Base-by-base conservation (phyloP, 2,113 vertebrate species). In the Actenoides hombroni region DNA sequence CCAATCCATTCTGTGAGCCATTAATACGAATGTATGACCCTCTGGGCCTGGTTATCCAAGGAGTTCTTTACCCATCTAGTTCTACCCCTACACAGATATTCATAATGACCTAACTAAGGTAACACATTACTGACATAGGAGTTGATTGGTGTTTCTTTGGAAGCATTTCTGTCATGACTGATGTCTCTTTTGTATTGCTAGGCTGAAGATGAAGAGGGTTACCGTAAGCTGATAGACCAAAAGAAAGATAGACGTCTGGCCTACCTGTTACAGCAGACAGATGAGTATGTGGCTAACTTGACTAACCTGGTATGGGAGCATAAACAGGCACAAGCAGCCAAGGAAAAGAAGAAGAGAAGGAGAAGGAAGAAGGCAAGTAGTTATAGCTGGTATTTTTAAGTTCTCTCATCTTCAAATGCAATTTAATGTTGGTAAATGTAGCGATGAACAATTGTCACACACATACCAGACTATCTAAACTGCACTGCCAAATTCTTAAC, bases 191-290 rank as follows among this genome's bases (percentile, higher is more conserved):
- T 69, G 17, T 86, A n/a, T 91, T 61, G 19, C 37, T 92, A 99
- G 99, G 99, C 99, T 46, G 99, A 99, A 97, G 99, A 99, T 95
- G 99, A 99, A 96, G 99, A 99, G 92, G 99, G 99, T 28, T 99
- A 99, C 86, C 97, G 99, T 75, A 99, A 99, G 71, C 98, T 99
- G 9, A 99, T 99, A 21, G 99, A 99, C 96, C 99, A 99, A 68
- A 99, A 99, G 98, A 99, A 99, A 71, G 99, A 99, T 88, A 98
- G 99, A 78, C 99, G 99, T 29, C 96, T 99, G 96, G 99, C 99
- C 9, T 99, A 99, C 96, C 83, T 99, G 29, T 97, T 99, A 76
- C 99, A 99, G 97, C 99, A 99, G 97, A 99, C 99, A 0, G 99
- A 99, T 54, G 99, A 99, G 63, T 99, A 99, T 12, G 99, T 99